These are phyloP conservation scores for Agrotis exclamationis DNA, from an alignment of 2,888 invertebrate species.

Conservation along the genomic window DNA sequence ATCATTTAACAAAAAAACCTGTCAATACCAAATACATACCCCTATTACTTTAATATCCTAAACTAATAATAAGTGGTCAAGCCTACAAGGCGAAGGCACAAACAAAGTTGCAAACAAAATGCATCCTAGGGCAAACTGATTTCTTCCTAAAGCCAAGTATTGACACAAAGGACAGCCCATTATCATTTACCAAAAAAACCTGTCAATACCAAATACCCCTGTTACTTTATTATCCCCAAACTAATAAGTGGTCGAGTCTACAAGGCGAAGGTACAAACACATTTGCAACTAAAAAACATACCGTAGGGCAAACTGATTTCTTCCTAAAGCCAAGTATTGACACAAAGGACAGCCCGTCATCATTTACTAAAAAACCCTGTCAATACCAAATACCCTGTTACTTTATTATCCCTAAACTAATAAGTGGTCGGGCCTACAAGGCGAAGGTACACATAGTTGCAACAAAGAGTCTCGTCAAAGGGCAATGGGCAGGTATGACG, in stretches of 20 bases:
- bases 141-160: background rate
- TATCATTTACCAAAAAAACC: background rate
- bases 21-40: background rate
- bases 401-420: conserved; percentile 14
- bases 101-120: background rate
- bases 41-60: background rate
- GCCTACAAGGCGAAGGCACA: background rate
- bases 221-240: background rate
- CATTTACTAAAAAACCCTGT: background rate
- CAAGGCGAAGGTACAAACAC: conserved; percentile 24
- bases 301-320: too few species aligned
- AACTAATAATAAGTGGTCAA: conserved; percentile 1
- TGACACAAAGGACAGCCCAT: background rate
- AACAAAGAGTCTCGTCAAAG: conserved; percentile 62
- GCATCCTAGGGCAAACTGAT: too few species aligned
- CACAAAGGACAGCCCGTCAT: too few species aligned
- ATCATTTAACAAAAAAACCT: background rate
- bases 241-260: conserved; percentile 34
- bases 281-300: conserved; percentile 54
- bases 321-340: background rate
- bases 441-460: conserved; percentile 57
- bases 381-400: conserved; percentile 1
- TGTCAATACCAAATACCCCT: conserved; percentile 6
- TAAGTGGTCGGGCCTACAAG: conserved; percentile 27
- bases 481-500: conserved; percentile 71